These are phyloP conservation scores for Catonia carolina DNA, from an alignment of 2,888 invertebrate species.

Conservation along the genomic window DNA sequence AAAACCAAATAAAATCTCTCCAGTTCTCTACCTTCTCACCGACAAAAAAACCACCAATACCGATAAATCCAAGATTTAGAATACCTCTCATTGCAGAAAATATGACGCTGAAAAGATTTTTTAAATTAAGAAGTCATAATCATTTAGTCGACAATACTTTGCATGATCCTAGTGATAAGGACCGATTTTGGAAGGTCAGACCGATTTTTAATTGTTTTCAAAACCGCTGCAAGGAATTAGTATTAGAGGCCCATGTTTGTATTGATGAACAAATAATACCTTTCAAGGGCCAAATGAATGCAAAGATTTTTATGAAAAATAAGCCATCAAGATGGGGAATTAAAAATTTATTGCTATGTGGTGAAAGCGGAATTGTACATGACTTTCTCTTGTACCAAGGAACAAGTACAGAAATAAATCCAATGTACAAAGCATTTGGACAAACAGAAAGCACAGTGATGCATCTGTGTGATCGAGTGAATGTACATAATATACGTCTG, in stretches of 20 bases:
- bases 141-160: slow-evolving; percentile 29
- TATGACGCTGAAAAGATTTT: slow-evolving; percentile 32
- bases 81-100: slow-evolving; percentile 28
- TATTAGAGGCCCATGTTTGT: slow-evolving; percentile 9
- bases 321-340: slow-evolving; percentile 20
- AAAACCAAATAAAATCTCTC: too few species aligned
- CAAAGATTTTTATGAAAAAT: slow-evolving; percentile 17
- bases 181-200: slow-evolving; percentile 20
- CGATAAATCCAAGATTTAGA: slow-evolving; percentile 23
- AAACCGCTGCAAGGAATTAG: slow-evolving; percentile 6
- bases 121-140: slow-evolving; percentile 29
- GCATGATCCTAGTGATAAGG: slow-evolving; percentile 8
- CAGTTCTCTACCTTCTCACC: too few species aligned
- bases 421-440: slow-evolving; percentile 6
- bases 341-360: slow-evolving; percentile 19
- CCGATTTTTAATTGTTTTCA: slow-evolving; percentile 11
- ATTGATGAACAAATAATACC: slow-evolving; percentile 23
- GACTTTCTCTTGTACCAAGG: slow-evolving; percentile 20
- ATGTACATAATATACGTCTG: slow-evolving; percentile 14
- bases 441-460: slow-evolving; percentile 4
- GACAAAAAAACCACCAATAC: too few species aligned
- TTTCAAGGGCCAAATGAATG: slow-evolving; percentile 17
- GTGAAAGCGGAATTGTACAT: slow-evolving; percentile 18
- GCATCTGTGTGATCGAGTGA: slow-evolving; percentile 16
- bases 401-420: slow-evolving; percentile 14